Evolutionary conservation across 2,113 vertebrate genomes (phyloP), one percentile per base, ranked within the genome.

Genomic region (Lophura nycthemera): DNA sequence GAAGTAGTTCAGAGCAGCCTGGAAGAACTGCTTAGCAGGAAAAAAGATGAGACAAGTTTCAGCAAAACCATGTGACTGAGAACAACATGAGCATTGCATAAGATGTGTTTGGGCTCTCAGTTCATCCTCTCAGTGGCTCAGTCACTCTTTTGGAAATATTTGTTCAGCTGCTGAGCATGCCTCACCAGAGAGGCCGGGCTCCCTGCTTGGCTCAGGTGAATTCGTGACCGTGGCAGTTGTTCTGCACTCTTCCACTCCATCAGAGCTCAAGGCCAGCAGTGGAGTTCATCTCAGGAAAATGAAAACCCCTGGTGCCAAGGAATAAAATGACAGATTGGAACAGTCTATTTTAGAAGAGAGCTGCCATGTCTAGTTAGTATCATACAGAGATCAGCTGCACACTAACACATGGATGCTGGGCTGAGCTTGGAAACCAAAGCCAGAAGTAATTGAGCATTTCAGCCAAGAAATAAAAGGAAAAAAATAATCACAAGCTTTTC

Each of bases 291-390:
- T 88, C 79, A 86, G 89, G 88, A 86, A 96, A 95, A 93, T 57
- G 57, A 95, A 88, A 92, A 75, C 47, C 86, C 76, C 47, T 40
- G 10, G 22, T 93, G 91, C 93, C 94, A 92, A 78, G 57, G 43
- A 92, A 86, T 65, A 71, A 89, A 95, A 76, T 3, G 90, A 86
- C 89, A 95, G 95, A 95, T 93, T 96, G 94, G 89, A 77, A 83
- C 8, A 30, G 85, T 81, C 90, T 96, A 83, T 95, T 96, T 95
- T 81, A 88, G 95, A 93, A 71, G 80, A 93, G 87, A 91, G 73
- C 91, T 97, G 91, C 94, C 93, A 86, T 4, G 6, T 94, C 83
- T 83, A 83, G 83, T 97, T 92, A 96, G 66, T 54, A 13, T 95
- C 86, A 95, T 50, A 84, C 48, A 77, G 52, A 91, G 76, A 88